Evolutionary conservation across 2,113 vertebrate species (phyloP), one percentile per base, ranked within the genome.

Genomic region (Phrynosoma blainvillii): DNA sequence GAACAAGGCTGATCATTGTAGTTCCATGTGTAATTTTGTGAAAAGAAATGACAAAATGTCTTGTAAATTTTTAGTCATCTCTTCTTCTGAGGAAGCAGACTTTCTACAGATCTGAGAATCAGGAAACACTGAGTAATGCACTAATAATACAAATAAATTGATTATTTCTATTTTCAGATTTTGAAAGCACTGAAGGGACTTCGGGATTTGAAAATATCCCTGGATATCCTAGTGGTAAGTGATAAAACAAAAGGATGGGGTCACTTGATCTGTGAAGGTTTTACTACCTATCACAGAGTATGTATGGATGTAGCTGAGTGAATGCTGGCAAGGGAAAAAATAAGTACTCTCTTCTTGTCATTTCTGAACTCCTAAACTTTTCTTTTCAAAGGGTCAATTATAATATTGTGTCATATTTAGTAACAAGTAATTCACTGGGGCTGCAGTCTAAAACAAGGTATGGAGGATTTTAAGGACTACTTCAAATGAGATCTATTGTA

Each of bases 201-300:
- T 36, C 96, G 97, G 90, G 93, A 96, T 89, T 95, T 98, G 93
- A 95, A 98, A 92, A 94, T 98, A 56, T 97, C 98, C 0, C 89
- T 98, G 87, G 97, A 98, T 79, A 92, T 98, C 94, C 96, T 98
- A 89, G 90, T 94, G 91, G 98, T 98, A 95, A 98, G 98, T 96
- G 25, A 90, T 36, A 75, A 30, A 68, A 1, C 78, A n/a, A 81
- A 23, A 9, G 10, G n/a, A 52, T 10, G 0, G 80, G 47, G 66
- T 14, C 87, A 71, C 79, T 90, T 25, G 32, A 40, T 73, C 0
- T 23, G 59, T 56, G 21, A 66, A 23, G 25, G 6, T 36, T 32
- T 9, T 32, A 25, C 68, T 74, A 73, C 70, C 54, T 32, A 73
- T 74, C 27, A 84, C 2, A 32, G 30, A 20, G 13, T 70, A 21